Base-by-base conservation (phyloP, 2,888 invertebrate genomes). In the Scelioninae gen. 1 region DNA sequence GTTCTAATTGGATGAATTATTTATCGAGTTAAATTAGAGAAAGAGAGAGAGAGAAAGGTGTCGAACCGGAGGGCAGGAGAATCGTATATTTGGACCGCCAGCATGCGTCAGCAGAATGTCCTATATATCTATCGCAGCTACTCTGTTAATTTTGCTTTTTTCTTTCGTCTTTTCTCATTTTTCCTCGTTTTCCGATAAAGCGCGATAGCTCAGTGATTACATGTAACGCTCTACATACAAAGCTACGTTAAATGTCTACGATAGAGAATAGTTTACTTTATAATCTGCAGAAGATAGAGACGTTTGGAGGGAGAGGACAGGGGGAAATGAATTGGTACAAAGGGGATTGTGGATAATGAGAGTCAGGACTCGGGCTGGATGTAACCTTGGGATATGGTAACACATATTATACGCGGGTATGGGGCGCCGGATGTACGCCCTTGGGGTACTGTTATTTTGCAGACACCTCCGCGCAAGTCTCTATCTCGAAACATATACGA, bases 201-300 rank as follows among this genome's bases (percentile, higher is more conserved):
- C 88, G 88, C 86, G 88, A 89, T 90, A 89, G 89, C 87, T 90
- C 90, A 88, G 87, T 89, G 89, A 88, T 91, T 91, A 91, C 88
- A 91, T 89, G 87, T 88, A 91, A 90, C 88, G 88, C 87, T 88
- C 91, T 92, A 92, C 89, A 80, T 87, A 84, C 88, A 65, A 86
- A 89, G 85, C 88, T 89, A 90, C 89, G 85, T 88, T 88, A 89
- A 91, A 91, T 87, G 84, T 86, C 91, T 91, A 91, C 89, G 84
- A 89, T 90, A 90, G 88, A 90, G 88, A 90, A 87, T 89, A 87
- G 87, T 89, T 88, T 88, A 88, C 85, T 88, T 88, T 89, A 85
- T 86, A 87, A 86, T 87, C 65, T 80, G 85, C 58, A 51, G 78
- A 77, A 83, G 83, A 69, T 85, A 75, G 74, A 77, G 74, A 79